phyloP scores from a whole-genome alignment of 2,888 invertebrate species.

The Nipponacmea schrenckii region DNA sequence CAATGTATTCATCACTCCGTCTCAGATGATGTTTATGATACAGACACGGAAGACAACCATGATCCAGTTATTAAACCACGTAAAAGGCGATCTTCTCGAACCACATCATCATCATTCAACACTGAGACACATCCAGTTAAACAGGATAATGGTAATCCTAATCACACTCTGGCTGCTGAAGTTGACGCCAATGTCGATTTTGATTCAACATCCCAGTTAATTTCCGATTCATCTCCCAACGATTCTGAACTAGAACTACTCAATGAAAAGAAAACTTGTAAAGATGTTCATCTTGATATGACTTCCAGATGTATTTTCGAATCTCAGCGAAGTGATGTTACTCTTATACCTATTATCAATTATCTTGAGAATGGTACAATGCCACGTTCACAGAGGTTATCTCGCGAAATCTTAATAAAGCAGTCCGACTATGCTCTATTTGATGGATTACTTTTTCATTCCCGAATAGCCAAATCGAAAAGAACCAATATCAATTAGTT shows the following conservation, averaged over 20 bases:
- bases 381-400: conserved; percentile 24
- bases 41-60: conserved; percentile 1
- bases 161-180: background rate
- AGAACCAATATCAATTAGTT: conserved; percentile 26
- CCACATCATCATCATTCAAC: background rate
- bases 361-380: conserved; percentile 15
- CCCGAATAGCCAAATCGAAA: conserved; percentile 19
- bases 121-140: background rate
- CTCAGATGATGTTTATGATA: background rate
- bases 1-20: background rate
- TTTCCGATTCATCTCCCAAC: background rate
- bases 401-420: conserved; percentile 22
- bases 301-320: background rate
- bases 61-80: background rate
- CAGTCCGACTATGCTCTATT: conserved; percentile 25
- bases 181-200: background rate
- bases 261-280: background rate
- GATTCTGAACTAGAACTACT: background rate
- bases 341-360: background rate
- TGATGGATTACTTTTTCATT: conserved; percentile 28
- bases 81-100: background rate
- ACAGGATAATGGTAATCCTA: background rate
- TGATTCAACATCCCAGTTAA: background rate
- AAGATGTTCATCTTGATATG: background rate
- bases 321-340: conserved; percentile 10